phyloP scores from a whole-genome alignment of 1,140 invertebrate genomes.

The Cotesia chilonis region DNA sequence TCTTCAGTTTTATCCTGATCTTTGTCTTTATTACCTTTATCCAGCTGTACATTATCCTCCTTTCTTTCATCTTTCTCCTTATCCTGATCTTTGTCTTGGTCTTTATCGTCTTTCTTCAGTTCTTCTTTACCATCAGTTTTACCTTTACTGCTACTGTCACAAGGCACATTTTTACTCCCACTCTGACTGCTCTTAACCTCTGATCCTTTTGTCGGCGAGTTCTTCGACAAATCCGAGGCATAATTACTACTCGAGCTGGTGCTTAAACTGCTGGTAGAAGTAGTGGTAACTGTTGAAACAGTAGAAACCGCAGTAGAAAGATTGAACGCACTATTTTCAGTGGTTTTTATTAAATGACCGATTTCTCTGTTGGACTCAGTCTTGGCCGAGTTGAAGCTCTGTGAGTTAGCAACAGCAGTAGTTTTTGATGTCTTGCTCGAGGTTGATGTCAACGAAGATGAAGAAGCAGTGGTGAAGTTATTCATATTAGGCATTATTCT shows the following conservation, averaged over 20 bases:
- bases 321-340: constrained; percentile 53
- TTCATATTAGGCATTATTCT: constrained; percentile 57
- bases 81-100: background rate
- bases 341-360: no score
- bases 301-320: constrained; percentile 44
- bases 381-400: constrained; percentile 7
- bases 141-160: background rate
- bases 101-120: background rate
- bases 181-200: background rate
- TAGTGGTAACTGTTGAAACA: background rate
- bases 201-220: constrained; percentile 5
- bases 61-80: background rate
- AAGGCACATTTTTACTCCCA: background rate
- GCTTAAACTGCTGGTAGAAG: no score
- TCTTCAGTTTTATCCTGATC: background rate
- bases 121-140: background rate
- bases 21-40: background rate
- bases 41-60: background rate
- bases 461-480: constrained; percentile 45
- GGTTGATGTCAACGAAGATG: background rate
- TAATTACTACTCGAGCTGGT: background rate
- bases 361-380: no score
- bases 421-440: constrained; percentile 43
- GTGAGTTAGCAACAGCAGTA: constrained; percentile 36
- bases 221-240: constrained; percentile 15